Conservation (phyloP, 2,888 invertebrate genomes). For the Lepeophtheirus nordmannii region DNA sequence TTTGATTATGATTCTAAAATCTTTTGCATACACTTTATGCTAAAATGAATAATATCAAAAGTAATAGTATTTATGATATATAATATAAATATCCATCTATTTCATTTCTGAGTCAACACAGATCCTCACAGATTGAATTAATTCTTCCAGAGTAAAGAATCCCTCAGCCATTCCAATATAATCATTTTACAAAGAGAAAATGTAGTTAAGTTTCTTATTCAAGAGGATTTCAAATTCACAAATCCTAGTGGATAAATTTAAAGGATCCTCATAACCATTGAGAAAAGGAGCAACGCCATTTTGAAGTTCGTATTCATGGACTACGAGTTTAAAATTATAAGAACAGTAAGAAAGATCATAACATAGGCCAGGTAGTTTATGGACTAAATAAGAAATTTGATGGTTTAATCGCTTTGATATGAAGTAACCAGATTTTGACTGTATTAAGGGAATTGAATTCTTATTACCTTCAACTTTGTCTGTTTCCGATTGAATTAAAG, state of each 20-base stretch:
- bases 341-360: background rate
- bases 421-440: background rate
- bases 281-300: background rate
- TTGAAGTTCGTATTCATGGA: background rate
- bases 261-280: background rate
- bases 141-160: background rate
- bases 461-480: background rate
- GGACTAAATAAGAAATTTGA: slow-evolving; percentile 6
- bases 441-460: background rate
- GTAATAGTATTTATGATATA: background rate
- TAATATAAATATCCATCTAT: background rate
- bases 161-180: background rate
- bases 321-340: background rate
- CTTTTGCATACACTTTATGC: too few species aligned
- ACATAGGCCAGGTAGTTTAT: background rate
- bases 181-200: background rate
- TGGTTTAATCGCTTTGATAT: background rate
- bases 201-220: background rate
- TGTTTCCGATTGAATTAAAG: too few species aligned
- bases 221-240: slow-evolving; percentile 1
- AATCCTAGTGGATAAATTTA: slow-evolving; percentile 1
- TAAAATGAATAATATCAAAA: too few species aligned
- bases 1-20: too few species aligned
- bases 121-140: slow-evolving; percentile 8
- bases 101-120: background rate